Base-by-base conservation (phyloP, 2,888 invertebrate genomes). In the Cepaea hortensis region DNA sequence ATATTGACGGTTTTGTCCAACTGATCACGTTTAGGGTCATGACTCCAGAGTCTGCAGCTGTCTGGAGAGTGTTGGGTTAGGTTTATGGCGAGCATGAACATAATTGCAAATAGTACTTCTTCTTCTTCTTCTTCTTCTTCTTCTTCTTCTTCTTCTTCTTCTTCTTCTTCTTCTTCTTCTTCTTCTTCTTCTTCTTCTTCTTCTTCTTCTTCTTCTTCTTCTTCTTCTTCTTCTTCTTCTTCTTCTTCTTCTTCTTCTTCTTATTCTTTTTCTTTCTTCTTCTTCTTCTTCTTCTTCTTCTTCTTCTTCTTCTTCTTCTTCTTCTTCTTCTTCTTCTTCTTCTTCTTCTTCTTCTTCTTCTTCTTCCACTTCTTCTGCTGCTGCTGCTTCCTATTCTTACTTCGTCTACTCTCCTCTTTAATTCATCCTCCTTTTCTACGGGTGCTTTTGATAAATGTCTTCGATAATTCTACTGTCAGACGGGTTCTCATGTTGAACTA, bases 321-420 rank as follows among this genome's bases (percentile, higher is more conserved):
- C 68, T 68, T 68, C 68, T 68, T 68, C 68, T 68, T 68, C 18
- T 68, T 68, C 68, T 68, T 68, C 68, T 68, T 68, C 68, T 68
- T 68, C 5, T 68, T 68, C 68, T 68, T 68, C 18, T 68, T 68
- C 68, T 68, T 68, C 68, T 68, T 68, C 68, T 68, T 68, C 18
- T 68, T 68, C 68, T 68, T 68, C 68, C 4, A 3, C 18, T 68
- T 68, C 68, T 68, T 68, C 68, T 68, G 3, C 68, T 68, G 3
- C 68, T 68, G 7, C 18, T 68, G 7, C 68, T 68, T 68, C 68
- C 13, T 68, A 4, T 55, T 55, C 55, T 55, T 55, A 6, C 3
- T 55, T 55, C 55, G 6, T 55, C 55, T 55, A 9, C 55, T 55
- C 55, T 55, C 11, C 55, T 55, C 11, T 55, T 55, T 11, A 35